Evolutionary conservation across 2,113 vertebrate species (phyloP), one percentile per base, ranked within the genome.

Genomic region (Scomber scombrus): DNA sequence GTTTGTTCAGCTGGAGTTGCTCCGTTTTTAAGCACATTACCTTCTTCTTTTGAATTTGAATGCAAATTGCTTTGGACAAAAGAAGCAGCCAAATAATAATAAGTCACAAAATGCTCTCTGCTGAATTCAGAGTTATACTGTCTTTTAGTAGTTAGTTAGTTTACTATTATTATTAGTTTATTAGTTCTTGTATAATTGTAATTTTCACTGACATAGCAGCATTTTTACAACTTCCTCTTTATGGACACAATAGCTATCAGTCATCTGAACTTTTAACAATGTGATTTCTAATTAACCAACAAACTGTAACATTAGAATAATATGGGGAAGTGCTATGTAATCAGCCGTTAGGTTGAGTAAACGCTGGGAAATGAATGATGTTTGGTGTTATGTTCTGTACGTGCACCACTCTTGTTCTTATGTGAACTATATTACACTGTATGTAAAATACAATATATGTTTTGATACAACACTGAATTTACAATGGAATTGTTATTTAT

Each of bases 311-410:
- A 56, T 49, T 2, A 60, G 10, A 40, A 40, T 40, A 26, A 60
- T n/a, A 65, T 51, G 51, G n/a, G 71, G 68, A 84, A 78, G 81
- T 81, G 61, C 3, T 67, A 43, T 1, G n/a, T 18, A 52, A 10
- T 67, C 12, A 52, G 40, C 54, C 50, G 14, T 54, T 62, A 52
- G 5, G 7, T 69, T 19, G 61, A 14, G 21, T 62, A 11, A 71
- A 54, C 56, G 47, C 56, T 43, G 45, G 13, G 50, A 83, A 71
- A 40, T 67, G 5, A 50, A 11, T 40, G 23, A 26, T 26, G 23
- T 2, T 26, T 26, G 23, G 23, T 26, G 23, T 26, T 26, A 26
- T 26, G 23, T 26, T 26, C 23, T 26, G 23, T 26, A 26, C 23
- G 12, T 0, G n/a, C 11, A 12, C 11, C 5, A 16, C 13, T 21